Evolutionary conservation across 2,113 vertebrate genomes (phyloP).

Genomic region (Vanacampus margaritifer): DNA sequence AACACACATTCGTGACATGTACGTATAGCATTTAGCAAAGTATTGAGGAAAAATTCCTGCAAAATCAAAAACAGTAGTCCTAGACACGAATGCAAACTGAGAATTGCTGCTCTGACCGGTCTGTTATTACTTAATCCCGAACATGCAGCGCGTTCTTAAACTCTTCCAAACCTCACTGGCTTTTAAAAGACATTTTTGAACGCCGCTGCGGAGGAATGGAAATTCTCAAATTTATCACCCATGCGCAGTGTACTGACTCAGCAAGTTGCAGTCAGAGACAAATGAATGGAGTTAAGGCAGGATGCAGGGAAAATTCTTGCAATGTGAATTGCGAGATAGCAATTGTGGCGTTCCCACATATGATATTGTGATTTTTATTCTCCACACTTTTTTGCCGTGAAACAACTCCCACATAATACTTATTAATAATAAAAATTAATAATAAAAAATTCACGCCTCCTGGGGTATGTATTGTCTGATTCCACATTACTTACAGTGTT

Average conservation of each 20-base stretch:
- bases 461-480: too few relatives aligned
- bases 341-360: too few relatives aligned
- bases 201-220: conserved; percentile 18
- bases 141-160: background rate
- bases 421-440: too few relatives aligned
- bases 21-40: background rate
- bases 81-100: conserved; percentile 4
- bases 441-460: too few relatives aligned
- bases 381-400: too few relatives aligned
- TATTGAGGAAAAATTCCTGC: background rate
- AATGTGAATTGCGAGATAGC: too few relatives aligned
- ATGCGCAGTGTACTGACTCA: conserved; percentile 11
- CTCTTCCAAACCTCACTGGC: conserved; percentile 37
- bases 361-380: too few relatives aligned
- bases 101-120: background rate
- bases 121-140: conserved; percentile 17
- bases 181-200: conserved; percentile 32
- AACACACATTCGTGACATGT: too few relatives aligned
- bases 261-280: background rate
- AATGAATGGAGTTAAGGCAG: background rate
- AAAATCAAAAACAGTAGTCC: background rate
- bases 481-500: too few relatives aligned
- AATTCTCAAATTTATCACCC: conserved; percentile 23
- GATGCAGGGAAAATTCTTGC: background rate
- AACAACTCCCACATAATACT: too few relatives aligned